Evolutionary conservation across 2,888 invertebrate species (phyloP), one percentile per base, ranked within the genome.

Genomic region (Spicauda simplicius): DNA sequence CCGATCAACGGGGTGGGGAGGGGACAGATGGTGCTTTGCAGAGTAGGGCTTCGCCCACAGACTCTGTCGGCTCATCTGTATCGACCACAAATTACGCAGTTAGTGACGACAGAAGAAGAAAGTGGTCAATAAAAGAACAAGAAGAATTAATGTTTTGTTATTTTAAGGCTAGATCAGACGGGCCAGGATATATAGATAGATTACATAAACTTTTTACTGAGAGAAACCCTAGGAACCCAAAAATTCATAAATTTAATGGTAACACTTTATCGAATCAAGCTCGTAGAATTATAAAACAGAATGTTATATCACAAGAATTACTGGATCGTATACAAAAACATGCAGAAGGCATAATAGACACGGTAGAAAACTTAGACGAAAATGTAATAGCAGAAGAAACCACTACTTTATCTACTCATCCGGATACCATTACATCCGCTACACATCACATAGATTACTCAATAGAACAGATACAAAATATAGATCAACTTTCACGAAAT

Each of bases 121-220:
- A 41, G 54, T 62, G 62, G 41, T 62, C 54, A 54, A 11, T 12
- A 20, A 16, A 18, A 54, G 62, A 62, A 62, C 11, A 41, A 16
- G 0, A 62, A 4, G 54, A 62, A 62, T 18, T 62, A 6, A 62
- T 62, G 54, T 54, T 20, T 7, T 62, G 62, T 14, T 62, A 54
- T 41, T 62, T 14, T 41, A 37, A 41, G 41, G 53, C 54, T 0
- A 53, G 20, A 41, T 7, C 41, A 6, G 53, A n/a, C 30, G 59
- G 59, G 11, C 30, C 59, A 14, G 59, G 59, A 30, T 60, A 60
- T n/a, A 60, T 60, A 6, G 53, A 54, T 8, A 33, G 54, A 25
- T 16, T 62, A n/a, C 54, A 54, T 5, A 19, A 11, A 25, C 4
- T 54, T 12, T 63, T 56, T 41, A 56, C 8, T 30, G 11, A 48